These are phyloP conservation scores for Drosophila tristis DNA, from an alignment of 1,140 invertebrate genomes.

Conservation along the genomic window DNA sequence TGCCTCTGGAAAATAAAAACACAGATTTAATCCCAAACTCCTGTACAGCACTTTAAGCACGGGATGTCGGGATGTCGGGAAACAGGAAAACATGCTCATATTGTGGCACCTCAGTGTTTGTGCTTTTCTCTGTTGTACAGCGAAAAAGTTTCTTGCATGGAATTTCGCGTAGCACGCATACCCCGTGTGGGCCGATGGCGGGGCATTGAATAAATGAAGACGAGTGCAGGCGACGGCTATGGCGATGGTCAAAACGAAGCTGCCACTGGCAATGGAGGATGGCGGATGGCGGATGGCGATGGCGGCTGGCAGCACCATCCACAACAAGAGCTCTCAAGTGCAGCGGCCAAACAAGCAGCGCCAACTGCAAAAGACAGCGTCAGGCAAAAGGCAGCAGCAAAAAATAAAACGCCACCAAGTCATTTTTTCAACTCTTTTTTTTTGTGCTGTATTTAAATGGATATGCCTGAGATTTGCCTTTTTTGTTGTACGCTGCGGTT, in stretches of 20 bases:
- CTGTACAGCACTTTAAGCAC: conserved; percentile 16
- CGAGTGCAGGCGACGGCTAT: conserved; percentile 52
- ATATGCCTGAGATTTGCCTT: conserved; percentile 58
- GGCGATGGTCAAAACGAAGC: conserved; percentile 50
- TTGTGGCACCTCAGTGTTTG: conserved; percentile 26
- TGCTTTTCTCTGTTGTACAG: conserved; percentile 18
- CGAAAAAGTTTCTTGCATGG: conserved; percentile 57
- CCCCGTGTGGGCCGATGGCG: conserved; percentile 64
- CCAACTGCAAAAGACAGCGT: conserved; percentile 75
- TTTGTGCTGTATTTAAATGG: conserved; percentile 55
- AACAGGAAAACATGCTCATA: conserved; percentile 12
- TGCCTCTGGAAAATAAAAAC: neutral
- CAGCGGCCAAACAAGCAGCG: conserved; percentile 57
- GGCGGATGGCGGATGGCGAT: conserved; percentile 13
- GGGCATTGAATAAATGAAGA: conserved; percentile 79
- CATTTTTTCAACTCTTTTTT: conserved; percentile 45
- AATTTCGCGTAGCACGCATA: conserved; percentile 67
- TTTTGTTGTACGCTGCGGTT: conserved; percentile 36
- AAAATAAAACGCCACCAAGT: conserved; percentile 52
- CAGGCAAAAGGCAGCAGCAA: conserved; percentile 46
- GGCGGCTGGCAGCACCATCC: conserved; percentile 21
- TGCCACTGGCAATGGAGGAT: conserved; percentile 46
- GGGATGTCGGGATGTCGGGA: conserved; percentile 33
- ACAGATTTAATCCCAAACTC: conserved; percentile 10
- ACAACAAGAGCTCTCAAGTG: conserved; percentile 65